Base-by-base conservation (phyloP, 2,113 vertebrate species). In the Speoplatyrhinus poulsoni region DNA sequence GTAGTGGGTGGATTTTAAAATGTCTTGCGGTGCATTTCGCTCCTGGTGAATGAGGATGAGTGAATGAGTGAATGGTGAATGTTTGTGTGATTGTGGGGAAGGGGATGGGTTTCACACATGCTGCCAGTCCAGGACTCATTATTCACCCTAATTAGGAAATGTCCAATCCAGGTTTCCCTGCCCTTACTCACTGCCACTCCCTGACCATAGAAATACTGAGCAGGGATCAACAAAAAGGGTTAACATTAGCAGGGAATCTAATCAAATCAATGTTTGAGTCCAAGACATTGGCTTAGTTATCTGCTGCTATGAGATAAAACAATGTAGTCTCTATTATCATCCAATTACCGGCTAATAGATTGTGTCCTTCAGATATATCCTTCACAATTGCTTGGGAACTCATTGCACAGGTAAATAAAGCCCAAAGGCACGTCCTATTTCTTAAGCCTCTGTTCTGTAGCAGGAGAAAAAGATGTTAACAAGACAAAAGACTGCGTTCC, bases 111-210 rank as follows among this genome's bases (percentile, higher is more conserved):
- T 78, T 88, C 85, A 72, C 85, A 82, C 81, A 84, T 87, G 87
- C 85, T 87, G 80, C 80, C 47, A 15, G 75, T 85, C 85, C 87
- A 77, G 69, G 86, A 89, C 82, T 91, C 88, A 90, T 93, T 91
- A 89, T 85, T 91, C 87, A 89, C 87, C 85, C 85, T 91, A 91
- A 92, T 93, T 91, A 91, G 83, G 84, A 89, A 87, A 88, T 81
- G 85, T 88, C 87, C 87, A 88, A 87, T 88, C 75, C 36, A 57
- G 60, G 81, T 76, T 78, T 79, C 67, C 85, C 73, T 77, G 76
- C 71, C 67, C 77, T 86, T 69, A 83, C 75, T 89, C 86, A 87
- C 72, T 79, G 76, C 76, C 82, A 75, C 82, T 77, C 76, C 84
- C 82, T 83, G 72, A 78, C 76, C 69, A 67, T 86, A 83, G 84